Base-by-base conservation (phyloP, 1,140 invertebrate genomes). In the Phthorimaea operculella region DNA sequence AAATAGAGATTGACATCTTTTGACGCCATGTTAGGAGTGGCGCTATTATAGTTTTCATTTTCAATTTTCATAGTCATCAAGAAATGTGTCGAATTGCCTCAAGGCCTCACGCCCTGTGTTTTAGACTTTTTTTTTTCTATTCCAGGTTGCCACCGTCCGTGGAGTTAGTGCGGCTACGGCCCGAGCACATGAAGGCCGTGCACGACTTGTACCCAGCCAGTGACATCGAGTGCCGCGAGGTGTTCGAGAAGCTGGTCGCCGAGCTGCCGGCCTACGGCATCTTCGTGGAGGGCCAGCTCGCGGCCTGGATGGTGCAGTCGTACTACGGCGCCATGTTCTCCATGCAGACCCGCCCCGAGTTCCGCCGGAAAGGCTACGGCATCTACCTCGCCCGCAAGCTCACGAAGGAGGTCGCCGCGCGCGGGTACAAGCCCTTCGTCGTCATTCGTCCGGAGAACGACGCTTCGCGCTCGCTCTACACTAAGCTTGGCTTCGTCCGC, bases 301-400 rank as follows among this genome's bases (percentile, higher is more conserved):
- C 92, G 7, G 93, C 92, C 7, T 94, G 92, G 92, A 94, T 94
- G 92, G 91, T 94, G 28, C 93, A 95, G 68, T 94, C 92, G 3
- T 95, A 95, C 79, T 95, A 95, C 75, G 93, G 93, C 16, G 93
- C 93, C 44, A 94, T 95, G 93, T 94, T 94, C 78, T 94, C 93
- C n/a, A 95, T 95, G 93, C 92, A 94, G 81, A 95, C 93, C 52
- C 88, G 90, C 74, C 92, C 92, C 18, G 92, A 93, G 73, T 92
- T 90, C 76, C 88, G 93, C 57, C 87, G 93, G 64, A 94, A 94
- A 88, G 93, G 93, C 52, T 91, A 90, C 77, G 91, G 91, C 50
- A 90, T 92, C 36, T 89, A 89, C 64, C 77, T 92, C 55, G 91
- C 91, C 48, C 87, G 88, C 57, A 83, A 86, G 52, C 79, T 90